phyloP scores from a whole-genome alignment of 2,797 vertebrate species.

The Cacajao melanocephalus region DNA sequence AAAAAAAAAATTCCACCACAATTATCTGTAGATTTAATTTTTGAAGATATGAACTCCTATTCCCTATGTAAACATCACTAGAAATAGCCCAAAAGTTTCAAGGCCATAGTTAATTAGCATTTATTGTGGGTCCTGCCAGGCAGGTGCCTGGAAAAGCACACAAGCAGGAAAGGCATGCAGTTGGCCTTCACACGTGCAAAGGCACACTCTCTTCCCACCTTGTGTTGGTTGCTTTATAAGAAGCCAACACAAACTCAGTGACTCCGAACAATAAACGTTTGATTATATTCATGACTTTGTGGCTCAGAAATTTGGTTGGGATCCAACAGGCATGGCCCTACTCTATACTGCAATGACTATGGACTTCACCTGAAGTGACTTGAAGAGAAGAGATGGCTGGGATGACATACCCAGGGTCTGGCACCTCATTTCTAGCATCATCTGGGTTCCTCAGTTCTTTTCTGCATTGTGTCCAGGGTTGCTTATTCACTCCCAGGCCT shows the following conservation, averaged over 20 bases:
- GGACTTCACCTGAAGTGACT: not conserved
- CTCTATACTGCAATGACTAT: not conserved
- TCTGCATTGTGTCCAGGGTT: not conserved
- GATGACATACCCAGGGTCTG: not conserved
- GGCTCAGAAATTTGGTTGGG: not conserved
- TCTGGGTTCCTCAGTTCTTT: not conserved
- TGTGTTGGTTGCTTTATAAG: not conserved
- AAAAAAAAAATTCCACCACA: not conserved
- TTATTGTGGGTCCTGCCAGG: not conserved
- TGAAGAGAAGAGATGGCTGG: not conserved
- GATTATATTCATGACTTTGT: not conserved
- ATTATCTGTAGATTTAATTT: constrained; percentile 24
- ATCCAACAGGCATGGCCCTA: not conserved
- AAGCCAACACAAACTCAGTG: not conserved
- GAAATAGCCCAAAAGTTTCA: not conserved
- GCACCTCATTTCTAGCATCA: no score
- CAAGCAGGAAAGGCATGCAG: not conserved
- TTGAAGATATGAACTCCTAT: not conserved
- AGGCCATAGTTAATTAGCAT: accelerated
- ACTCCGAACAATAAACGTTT: not conserved
- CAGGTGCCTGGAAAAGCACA: not conserved
- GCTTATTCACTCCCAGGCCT: not conserved
- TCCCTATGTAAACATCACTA: not conserved
- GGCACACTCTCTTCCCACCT: not conserved
- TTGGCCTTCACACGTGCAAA: not conserved